Evolutionary conservation across 2,113 vertebrate genomes (phyloP), one percentile per base, ranked within the genome.

Genomic region (Carollia perspicillata): DNA sequence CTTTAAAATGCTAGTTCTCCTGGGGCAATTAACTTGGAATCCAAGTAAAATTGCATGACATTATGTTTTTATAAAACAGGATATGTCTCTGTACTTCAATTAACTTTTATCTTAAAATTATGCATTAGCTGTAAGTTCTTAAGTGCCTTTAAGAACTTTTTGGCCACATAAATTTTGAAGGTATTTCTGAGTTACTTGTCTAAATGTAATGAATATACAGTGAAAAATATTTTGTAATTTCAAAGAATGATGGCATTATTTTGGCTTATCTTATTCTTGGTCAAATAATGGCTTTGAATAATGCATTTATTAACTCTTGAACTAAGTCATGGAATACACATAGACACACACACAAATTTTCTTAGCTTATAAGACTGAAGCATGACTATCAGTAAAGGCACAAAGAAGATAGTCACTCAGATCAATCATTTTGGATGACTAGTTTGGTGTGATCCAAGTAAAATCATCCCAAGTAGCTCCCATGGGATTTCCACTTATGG

Each of bases 361-460:
- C 20, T 23, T 49, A 42, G 20, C 20, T 33, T 97, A 92, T n/a
- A 79, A 84, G 84, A 97, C 95, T 96, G 93, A 90, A 95, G 10
- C 30, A 89, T 87, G 95, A 84, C 84, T 97, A 89, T 89, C 14
- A 95, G 78, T 81, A 94, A 97, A 93, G 74, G 68, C 79, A 63
- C 18, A 75, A 33, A 77, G 55, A 94, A 94, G 53, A 93, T 20
- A 86, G 53, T 92, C 55, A 72, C 11, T 96, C 60, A 90, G 83
- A 96, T 97, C 89, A 98, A 18, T 96, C 93, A 97, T 97, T 97
- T 97, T 68, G 71, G 71, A 94, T 97, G 89, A 84, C 92, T 96
- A 88, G 49, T 93, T 97, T 95, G 78, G 53, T 95, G 81, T 95
- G 78, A 97, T 97, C 53, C 93, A 94, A 79, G 78, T 95, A 98